These are phyloP conservation scores for Drosophila maculinotata DNA, from an alignment of 2,888 invertebrate genomes.

Conservation along the genomic window DNA sequence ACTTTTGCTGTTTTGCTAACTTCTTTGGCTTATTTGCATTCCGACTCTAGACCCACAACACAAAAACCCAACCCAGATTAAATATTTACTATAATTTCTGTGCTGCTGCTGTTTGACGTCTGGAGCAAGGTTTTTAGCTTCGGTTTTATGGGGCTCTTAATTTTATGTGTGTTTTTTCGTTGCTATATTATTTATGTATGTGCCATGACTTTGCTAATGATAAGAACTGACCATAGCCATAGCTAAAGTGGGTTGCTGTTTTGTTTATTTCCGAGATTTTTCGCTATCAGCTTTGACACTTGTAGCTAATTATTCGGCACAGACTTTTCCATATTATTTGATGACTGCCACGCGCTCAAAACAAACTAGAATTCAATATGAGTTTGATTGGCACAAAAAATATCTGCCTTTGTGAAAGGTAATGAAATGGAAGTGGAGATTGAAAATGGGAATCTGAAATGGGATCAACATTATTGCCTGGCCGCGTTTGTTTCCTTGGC, in stretches of 20 bases:
- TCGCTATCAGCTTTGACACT: constrained; percentile 40
- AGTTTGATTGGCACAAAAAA: constrained; percentile 42
- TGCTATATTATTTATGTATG: constrained; percentile 12
- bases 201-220: constrained; percentile 17
- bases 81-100: constrained; percentile 23
- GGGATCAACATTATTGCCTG: constrained; percentile 10
- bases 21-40: constrained; percentile 15
- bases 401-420: background rate
- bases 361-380: constrained; percentile 23
- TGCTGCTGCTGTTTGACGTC: background rate
- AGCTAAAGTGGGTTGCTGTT: constrained; percentile 7
- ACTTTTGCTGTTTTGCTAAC: constrained; percentile 22
- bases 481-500: constrained; percentile 19
- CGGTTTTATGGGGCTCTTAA: constrained; percentile 3
- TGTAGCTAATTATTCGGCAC: constrained; percentile 52
- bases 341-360: constrained; percentile 50
- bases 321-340: constrained; percentile 35
- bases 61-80: constrained; percentile 2
- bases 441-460: constrained; percentile 30
- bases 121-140: background rate
- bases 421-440: constrained; percentile 1
- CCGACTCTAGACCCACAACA: background rate
- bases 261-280: constrained; percentile 8
- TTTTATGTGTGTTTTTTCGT: constrained; percentile 5
- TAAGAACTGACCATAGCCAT: constrained; percentile 33